phyloP scores from a whole-genome alignment of 53 echinoderm and acorn worm species.

The Paracentrotus lividus region DNA sequence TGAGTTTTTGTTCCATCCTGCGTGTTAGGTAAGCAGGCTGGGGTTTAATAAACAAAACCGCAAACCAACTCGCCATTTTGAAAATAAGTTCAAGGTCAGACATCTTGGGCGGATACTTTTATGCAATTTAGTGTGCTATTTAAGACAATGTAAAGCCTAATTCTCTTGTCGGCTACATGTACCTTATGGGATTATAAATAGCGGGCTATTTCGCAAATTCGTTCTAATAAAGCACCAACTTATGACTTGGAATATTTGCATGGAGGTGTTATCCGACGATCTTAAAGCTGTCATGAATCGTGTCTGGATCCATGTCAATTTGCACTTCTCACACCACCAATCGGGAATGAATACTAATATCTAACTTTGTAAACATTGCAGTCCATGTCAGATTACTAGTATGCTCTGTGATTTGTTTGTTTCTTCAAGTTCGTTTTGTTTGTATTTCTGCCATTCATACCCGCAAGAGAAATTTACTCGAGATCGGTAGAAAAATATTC shows the following conservation, averaged over 20 bases:
- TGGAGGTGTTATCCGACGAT: not conserved
- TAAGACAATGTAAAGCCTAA: too few relatives aligned
- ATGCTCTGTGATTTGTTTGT: not conserved
- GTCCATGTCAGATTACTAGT: not conserved
- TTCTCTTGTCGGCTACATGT: too few relatives aligned
- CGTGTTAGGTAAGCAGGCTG: too few relatives aligned
- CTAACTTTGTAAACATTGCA: conserved; percentile 51
- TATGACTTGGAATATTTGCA: not conserved
- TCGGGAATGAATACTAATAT: conserved; percentile 49
- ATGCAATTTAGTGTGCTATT: too few relatives aligned
- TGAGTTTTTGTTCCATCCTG: too few relatives aligned
- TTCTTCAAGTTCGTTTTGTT: not conserved
- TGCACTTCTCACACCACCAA: not conserved
- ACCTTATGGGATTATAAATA: too few relatives aligned
- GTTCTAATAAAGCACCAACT: too few relatives aligned
- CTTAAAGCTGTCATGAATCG: conserved; percentile 33
- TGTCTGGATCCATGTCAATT: conserved; percentile 35
- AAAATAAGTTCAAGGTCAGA: too few relatives aligned
- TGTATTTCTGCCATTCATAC: not conserved
- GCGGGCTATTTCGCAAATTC: too few relatives aligned
- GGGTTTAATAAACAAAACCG: too few relatives aligned
- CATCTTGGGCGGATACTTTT: too few relatives aligned
- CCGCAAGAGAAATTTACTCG: not conserved
- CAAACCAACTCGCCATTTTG: too few relatives aligned
- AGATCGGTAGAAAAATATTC: not conserved